Conservation (phyloP, 1,140 invertebrate species). For the Trachymyrmex septentrionalis region DNA sequence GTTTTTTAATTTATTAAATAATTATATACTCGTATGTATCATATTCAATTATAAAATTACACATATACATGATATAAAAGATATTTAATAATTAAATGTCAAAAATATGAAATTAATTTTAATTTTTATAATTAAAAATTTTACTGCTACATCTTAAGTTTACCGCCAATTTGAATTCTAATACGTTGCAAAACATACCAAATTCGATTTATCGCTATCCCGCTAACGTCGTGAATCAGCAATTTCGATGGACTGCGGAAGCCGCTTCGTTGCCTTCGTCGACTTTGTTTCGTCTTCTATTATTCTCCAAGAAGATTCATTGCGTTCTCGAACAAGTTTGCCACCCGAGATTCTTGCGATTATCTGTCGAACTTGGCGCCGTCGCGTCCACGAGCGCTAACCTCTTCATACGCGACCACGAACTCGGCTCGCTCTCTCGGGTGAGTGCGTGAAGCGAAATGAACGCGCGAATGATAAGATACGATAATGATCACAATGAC, state of each 20-base stretch:
- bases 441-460: neutral
- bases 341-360: too few species aligned
- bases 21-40: neutral
- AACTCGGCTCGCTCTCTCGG: neutral
- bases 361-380: conserved; percentile 16
- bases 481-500: neutral
- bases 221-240: neutral
- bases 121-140: conserved; percentile 57
- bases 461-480: neutral
- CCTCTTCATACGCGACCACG: conserved; percentile 6
- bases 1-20: neutral
- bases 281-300: neutral
- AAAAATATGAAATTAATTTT: neutral
- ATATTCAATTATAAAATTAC: neutral
- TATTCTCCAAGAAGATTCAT: neutral
- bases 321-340: neutral
- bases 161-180: neutral
- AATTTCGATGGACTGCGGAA: neutral
- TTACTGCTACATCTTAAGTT: neutral
- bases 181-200: neutral
- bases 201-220: neutral
- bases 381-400: conserved; percentile 22
- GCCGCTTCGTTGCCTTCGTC: too few species aligned
- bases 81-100: neutral
- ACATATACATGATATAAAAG: neutral